Evolutionary conservation across 2,113 vertebrate species (phyloP).

Genomic region (Orthonyx spaldingii): DNA sequence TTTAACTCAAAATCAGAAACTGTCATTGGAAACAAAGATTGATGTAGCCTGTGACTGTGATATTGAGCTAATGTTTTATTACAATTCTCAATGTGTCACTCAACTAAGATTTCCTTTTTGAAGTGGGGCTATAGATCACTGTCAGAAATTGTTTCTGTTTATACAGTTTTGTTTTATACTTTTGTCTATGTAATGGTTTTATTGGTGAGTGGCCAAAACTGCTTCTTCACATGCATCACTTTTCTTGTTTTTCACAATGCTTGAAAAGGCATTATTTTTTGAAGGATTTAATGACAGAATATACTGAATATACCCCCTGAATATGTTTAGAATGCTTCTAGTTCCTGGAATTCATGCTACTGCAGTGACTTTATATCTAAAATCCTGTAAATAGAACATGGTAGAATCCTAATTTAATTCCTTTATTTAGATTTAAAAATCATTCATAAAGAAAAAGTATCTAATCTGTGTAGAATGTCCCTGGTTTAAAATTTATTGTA

Average conservation of each 20-base stretch:
- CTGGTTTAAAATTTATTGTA: not conserved
- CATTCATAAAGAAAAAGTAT: not conserved
- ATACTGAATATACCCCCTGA: not conserved
- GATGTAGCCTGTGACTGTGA: conserved; percentile 52
- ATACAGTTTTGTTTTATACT: conserved; percentile 56
- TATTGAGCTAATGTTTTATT: conserved; percentile 74
- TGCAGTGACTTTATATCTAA: not conserved
- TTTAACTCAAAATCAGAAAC: conserved; percentile 37
- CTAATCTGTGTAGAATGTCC: not conserved
- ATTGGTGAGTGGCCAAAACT: conserved; percentile 51
- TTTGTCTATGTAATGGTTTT: conserved; percentile 49
- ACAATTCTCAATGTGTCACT: conserved; percentile 64
- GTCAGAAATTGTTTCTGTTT: conserved; percentile 68
- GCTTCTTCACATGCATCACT: not conserved
- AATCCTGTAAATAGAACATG: not conserved
- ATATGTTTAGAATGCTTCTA: not conserved
- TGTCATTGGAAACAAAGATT: conserved; percentile 66
- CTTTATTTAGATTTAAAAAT: not conserved
- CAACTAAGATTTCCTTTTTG: conserved; percentile 64
- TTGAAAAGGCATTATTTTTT: not conserved
- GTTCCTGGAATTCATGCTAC: not conserved
- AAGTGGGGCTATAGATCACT: conserved; percentile 59
- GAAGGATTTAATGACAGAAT: not conserved
- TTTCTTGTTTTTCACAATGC: not conserved
- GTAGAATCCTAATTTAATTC: not conserved